These are phyloP conservation scores for Cordilura impudica DNA, from an alignment of 2,888 invertebrate genomes.

Conservation along the genomic window DNA sequence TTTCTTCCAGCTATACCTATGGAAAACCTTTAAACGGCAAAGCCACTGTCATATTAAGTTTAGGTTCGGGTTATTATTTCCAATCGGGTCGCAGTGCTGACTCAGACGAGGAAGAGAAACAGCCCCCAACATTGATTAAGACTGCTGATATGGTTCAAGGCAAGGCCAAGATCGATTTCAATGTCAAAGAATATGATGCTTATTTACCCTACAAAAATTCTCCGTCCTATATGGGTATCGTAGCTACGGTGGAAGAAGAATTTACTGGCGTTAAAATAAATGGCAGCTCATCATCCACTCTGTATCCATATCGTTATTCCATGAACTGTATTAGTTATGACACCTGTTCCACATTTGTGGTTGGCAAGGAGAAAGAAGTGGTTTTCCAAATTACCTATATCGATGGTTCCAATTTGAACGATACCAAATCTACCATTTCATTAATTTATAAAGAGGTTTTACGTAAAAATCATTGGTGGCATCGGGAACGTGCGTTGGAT, in stretches of 20 bases:
- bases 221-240: conserved; percentile 78
- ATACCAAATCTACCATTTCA: conserved; percentile 80
- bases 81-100: conserved; percentile 41
- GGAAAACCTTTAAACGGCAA: conserved; percentile 93
- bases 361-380: conserved; percentile 90
- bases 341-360: conserved; percentile 92
- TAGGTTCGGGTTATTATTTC: conserved; percentile 78
- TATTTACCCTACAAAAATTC: conserved; percentile 61
- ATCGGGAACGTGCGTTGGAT: not conserved
- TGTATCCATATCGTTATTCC: conserved; percentile 88
- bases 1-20: conserved; percentile 82
- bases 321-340: conserved; percentile 84
- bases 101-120: conserved; percentile 38
- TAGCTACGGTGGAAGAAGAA: conserved; percentile 93
- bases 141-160: conserved; percentile 72
- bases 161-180: conserved; percentile 73
- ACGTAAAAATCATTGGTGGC: conserved; percentile 58
- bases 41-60: conserved; percentile 81
- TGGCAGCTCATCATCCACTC: conserved; percentile 84
- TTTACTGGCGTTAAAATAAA: conserved; percentile 90
- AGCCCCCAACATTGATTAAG: conserved; percentile 66
- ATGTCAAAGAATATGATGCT: conserved; percentile 69
- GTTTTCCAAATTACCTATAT: conserved; percentile 86
- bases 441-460: conserved; percentile 68
- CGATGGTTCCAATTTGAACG: conserved; percentile 83